Evolutionary conservation across 2,113 vertebrate species (phyloP).

Genomic region (Halcyon senegalensis): DNA sequence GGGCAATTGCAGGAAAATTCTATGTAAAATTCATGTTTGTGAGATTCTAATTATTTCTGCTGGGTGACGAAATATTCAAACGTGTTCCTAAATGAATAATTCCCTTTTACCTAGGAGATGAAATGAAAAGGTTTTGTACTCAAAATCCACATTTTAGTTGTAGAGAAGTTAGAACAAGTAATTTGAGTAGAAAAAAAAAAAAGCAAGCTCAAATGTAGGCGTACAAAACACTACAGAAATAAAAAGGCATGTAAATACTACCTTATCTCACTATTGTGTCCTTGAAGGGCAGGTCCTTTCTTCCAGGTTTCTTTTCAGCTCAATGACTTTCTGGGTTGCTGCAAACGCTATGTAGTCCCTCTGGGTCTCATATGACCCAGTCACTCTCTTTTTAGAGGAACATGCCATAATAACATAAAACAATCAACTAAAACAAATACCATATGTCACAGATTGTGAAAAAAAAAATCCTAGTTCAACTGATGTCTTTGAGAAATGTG

Average conservation of each 20-base stretch:
- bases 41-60: neutral
- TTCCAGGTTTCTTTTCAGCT: slow-evolving; percentile 31
- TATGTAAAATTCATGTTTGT: neutral
- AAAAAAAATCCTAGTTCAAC: neutral
- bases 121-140: neutral
- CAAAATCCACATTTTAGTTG: neutral
- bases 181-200: neutral
- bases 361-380: neutral
- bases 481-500: neutral
- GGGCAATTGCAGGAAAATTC: neutral
- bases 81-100: neutral
- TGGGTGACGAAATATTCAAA: neutral
- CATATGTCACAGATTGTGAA: neutral
- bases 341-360: neutral
- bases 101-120: neutral
- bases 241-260: neutral
- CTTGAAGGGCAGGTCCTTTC: neutral
- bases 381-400: neutral
- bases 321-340: neutral
- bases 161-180: neutral
- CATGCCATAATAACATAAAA: neutral
- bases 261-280: neutral
- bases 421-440: neutral
- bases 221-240: neutral
- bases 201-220: neutral